phyloP scores from a whole-genome alignment of 2,113 vertebrate genomes.

The Xyrauchen texanus region DNA sequence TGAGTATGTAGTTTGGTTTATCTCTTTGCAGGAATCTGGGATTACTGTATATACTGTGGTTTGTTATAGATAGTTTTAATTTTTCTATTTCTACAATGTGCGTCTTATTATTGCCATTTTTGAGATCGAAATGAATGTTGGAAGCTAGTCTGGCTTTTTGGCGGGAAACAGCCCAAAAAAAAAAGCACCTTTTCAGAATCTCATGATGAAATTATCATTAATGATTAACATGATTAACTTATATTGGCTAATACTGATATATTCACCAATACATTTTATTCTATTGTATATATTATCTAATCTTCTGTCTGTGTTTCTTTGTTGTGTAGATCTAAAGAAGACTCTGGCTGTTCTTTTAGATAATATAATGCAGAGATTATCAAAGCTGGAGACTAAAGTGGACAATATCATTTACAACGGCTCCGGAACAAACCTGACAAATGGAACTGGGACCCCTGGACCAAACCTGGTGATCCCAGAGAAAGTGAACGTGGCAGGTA shows the following conservation, averaged over 20 bases:
- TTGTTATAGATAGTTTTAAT: too few relatives aligned
- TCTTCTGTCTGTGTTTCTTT: background rate
- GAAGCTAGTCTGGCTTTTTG: too few relatives aligned
- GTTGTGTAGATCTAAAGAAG: constrained; percentile 90
- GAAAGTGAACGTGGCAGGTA: constrained; percentile 96
- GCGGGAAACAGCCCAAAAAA: too few relatives aligned
- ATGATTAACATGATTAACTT: too few relatives aligned
- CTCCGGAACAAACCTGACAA: constrained; percentile 88
- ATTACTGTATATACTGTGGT: too few relatives aligned
- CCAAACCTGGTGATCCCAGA: constrained; percentile 82
- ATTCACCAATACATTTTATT: background rate
- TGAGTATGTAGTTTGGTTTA: background rate
- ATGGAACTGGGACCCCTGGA: constrained; percentile 78
- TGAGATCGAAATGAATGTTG: too few relatives aligned
- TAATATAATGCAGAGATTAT: constrained; percentile 95
- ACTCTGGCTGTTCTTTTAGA: constrained; percentile 95
- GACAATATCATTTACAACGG: constrained; percentile 92
- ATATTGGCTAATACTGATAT: too few relatives aligned
- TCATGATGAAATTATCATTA: too few relatives aligned
- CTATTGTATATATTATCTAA: background rate
- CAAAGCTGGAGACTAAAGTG: constrained; percentile 94
- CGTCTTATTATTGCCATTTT: too few relatives aligned
- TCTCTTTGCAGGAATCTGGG: too few relatives aligned
- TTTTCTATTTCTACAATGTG: too few relatives aligned
- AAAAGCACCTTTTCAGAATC: too few relatives aligned